Evolutionary conservation across 2,888 invertebrate species (phyloP).

Genomic region (Agrilus cyanescens): DNA sequence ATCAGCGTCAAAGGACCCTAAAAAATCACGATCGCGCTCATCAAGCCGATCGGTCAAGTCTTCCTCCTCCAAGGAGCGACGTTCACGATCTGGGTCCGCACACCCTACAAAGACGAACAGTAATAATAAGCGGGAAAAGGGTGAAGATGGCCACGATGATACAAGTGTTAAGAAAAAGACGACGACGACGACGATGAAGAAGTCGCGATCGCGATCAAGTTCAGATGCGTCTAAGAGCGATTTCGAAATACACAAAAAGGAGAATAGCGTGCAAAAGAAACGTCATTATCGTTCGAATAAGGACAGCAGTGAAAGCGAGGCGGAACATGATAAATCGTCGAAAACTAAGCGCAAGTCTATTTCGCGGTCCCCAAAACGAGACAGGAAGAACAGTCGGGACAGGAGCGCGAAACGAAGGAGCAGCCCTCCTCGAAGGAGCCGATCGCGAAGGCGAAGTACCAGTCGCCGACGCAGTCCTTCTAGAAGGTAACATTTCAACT

Average conservation of each 20-base stretch:
- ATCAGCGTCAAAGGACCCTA: slow-evolving; percentile 2
- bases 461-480: slow-evolving; percentile 33
- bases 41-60: slow-evolving; percentile 21
- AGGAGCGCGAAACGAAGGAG: slow-evolving; percentile 36
- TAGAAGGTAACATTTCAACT: slow-evolving; percentile 25
- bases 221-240: slow-evolving; percentile 31
- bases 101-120: slow-evolving; percentile 12
- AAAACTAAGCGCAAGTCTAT: slow-evolving; percentile 25
- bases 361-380: slow-evolving; percentile 25
- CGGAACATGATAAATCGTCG: slow-evolving; percentile 31
- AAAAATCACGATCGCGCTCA: slow-evolving; percentile 20
- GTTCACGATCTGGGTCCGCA: slow-evolving; percentile 15
- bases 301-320: slow-evolving; percentile 59
- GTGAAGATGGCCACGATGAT: no score
- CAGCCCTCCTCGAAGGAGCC: slow-evolving; percentile 30
- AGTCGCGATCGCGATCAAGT: slow-evolving; percentile 19
- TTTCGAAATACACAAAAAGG: slow-evolving; percentile 64
- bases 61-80: slow-evolving; percentile 17
- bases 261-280: slow-evolving; percentile 74
- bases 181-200: slow-evolving; percentile 35
- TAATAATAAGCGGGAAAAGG: slow-evolving; percentile 9
- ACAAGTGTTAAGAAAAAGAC: slow-evolving; percentile 22
- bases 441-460: slow-evolving; percentile 22
- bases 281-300: slow-evolving; percentile 80
- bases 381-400: slow-evolving; percentile 32